Base-by-base conservation (phyloP, 2,797 vertebrate species). In the Galaxias olidus region DNA sequence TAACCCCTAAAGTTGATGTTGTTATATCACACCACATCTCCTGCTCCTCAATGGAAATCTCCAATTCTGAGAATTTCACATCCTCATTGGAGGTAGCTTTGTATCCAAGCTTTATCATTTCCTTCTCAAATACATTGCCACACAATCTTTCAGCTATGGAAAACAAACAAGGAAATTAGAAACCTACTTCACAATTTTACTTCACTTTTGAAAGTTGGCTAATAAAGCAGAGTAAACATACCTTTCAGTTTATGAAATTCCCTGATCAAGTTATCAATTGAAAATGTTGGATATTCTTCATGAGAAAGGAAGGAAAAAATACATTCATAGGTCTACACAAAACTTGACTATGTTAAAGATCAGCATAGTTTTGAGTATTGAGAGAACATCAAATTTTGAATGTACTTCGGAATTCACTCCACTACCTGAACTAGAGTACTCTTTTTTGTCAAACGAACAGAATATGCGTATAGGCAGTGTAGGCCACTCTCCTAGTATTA, bases 11-110 rank as follows among this genome's bases (percentile, higher is more conserved):
- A 40, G 52, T 54, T 4, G 13, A 9, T 11, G 12, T 30, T 54
- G 12, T 54, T 30, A 41, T 51, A 45, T 20, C 15, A 44, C 7
- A 42, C 4, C 61, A 54, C 43, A 20, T 63, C 41, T 46, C 18
- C 12, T 53, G 43, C 50, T 63, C 42, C 51, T 17, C 8, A 14
- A 11, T 7, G 30, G 17, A 44, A 42, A 63, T 63, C 12, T 14
- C 17, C 7, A 63, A 18, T 46, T 20, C 52, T 20, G 57, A 40
- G 19, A 57, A 65, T 12, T 56, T 46, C 10, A 57, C 45, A 56
- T 65, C 42, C 15, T 49, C 63, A 47, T 65, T 65, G 7, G 63
- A 65, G 45, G 53, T 57, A 45, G 40, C 63, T 18, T 30, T 48
- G 20, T 65, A 65, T 18, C 63, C 63, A 41, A 48, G 10, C 47